Evolutionary conservation across 2,113 vertebrate genomes (phyloP).

Genomic region (Beaufortia kweichowensis): DNA sequence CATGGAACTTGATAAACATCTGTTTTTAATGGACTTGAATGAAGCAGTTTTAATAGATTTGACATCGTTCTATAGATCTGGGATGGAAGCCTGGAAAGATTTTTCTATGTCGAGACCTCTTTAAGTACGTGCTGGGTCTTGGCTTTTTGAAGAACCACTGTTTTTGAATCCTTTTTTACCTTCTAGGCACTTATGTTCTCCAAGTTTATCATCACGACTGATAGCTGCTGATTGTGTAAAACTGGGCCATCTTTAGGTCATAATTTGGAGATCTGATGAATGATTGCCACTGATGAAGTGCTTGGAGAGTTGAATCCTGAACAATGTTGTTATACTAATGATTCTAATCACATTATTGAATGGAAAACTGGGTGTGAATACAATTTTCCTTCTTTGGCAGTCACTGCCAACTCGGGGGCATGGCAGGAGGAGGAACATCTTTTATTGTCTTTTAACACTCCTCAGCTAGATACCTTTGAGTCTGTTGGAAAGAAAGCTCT

Average conservation of each 20-base stretch:
- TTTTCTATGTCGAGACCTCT: neutral
- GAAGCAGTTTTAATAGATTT: neutral
- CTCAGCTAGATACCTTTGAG: no score
- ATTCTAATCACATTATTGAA: no score
- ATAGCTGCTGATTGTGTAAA: neutral
- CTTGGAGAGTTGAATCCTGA: no score
- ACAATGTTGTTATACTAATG: no score
- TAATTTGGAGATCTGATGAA: neutral
- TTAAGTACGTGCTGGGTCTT: neutral
- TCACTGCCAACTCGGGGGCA: neutral
- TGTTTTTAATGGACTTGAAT: neutral
- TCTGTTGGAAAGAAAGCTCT: neutral
- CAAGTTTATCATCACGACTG: neutral
- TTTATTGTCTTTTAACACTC: no score
- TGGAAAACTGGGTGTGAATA: no score
- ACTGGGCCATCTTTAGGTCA: neutral
- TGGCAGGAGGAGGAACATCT: no score
- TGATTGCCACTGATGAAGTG: neutral
- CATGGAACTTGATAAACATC: neutral
- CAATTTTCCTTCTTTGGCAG: neutral
- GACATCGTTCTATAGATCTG: neutral
- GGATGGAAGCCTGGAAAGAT: conserved; percentile 2
- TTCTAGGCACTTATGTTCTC: neutral
- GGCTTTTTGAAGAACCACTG: neutral
- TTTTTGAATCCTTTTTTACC: neutral